phyloP scores from a whole-genome alignment of 2,113 vertebrate species.

The Nycticebus coucang region DNA sequence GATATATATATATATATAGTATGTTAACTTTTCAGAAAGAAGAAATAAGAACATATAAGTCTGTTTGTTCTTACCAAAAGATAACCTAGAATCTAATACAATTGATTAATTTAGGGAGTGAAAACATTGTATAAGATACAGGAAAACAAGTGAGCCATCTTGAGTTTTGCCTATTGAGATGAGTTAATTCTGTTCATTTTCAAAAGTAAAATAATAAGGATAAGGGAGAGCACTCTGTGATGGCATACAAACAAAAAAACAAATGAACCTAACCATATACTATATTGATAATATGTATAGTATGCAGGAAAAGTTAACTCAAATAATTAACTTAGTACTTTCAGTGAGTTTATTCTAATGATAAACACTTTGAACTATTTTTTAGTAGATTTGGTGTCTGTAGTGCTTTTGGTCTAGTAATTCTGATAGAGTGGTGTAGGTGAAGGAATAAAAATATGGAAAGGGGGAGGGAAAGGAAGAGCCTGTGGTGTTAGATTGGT shows the following conservation, averaged over 20 bases:
- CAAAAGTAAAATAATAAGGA: not conserved
- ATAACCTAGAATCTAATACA: not conserved
- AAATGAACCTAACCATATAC: not conserved
- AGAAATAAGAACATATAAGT: not conserved
- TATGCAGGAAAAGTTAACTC: not conserved
- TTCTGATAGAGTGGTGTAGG: not conserved
- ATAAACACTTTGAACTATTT: not conserved
- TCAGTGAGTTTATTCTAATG: not conserved
- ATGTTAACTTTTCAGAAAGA: constrained; percentile 23
- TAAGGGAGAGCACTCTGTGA: not conserved
- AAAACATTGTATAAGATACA: not conserved
- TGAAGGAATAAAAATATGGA: not conserved
- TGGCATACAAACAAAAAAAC: not conserved
- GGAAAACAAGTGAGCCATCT: not conserved
- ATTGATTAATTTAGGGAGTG: not conserved
- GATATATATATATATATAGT: not conserved
- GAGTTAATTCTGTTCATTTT: not conserved
- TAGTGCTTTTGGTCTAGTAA: not conserved
- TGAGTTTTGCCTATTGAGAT: not conserved
- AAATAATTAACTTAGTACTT: not conserved
- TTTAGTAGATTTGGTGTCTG: not conserved
- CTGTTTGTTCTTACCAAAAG: not conserved
- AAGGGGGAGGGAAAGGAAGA: not conserved
- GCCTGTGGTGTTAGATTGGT: not conserved
- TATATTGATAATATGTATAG: not conserved